Conservation (phyloP, 1,140 invertebrate species). For the Lanistes nyassanus region DNA sequence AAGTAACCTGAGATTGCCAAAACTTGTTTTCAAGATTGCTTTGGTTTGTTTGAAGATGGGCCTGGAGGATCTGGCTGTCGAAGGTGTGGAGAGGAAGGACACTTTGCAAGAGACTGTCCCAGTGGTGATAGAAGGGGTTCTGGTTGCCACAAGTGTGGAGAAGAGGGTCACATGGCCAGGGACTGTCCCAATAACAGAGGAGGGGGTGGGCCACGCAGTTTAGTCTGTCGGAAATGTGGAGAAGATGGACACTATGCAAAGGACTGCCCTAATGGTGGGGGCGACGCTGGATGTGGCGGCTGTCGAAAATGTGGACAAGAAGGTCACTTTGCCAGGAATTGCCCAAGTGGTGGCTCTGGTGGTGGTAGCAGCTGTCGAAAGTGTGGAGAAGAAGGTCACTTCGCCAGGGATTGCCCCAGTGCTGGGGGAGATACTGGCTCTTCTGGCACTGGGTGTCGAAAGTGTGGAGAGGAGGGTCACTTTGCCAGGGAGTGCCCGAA, state of each 20-base stretch:
- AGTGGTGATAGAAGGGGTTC: slow-evolving; percentile 36
- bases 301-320: neutral
- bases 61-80: slow-evolving; percentile 37
- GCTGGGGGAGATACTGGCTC: slow-evolving; percentile 27
- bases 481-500: slow-evolving; percentile 45
- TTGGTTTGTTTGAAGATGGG: neutral
- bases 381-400: slow-evolving; percentile 50
- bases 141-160: slow-evolving; percentile 52
- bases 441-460: slow-evolving; percentile 37
- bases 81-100: slow-evolving; percentile 61
- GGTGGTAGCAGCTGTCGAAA: slow-evolving; percentile 39
- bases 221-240: slow-evolving; percentile 44
- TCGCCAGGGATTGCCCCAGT: slow-evolving; percentile 51
- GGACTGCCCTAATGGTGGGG: slow-evolving; percentile 7
- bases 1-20: neutral
- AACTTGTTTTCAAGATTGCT: neutral
- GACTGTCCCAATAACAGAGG: slow-evolving; percentile 50
- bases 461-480: slow-evolving; percentile 60
- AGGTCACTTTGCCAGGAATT: neutral
- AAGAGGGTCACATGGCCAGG: slow-evolving; percentile 48
- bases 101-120: slow-evolving; percentile 49
- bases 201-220: slow-evolving; percentile 19
- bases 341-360: slow-evolving; percentile 25
- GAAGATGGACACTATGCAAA: slow-evolving; percentile 37
- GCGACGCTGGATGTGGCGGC: neutral